A percentile compares a stretch with the other conserved stretches of the same genome.
These are phyloP conservation scores for Penaeus vannamei DNA, from an alignment of 1,140 invertebrate genomes.

Conservation along the genomic window DNA sequence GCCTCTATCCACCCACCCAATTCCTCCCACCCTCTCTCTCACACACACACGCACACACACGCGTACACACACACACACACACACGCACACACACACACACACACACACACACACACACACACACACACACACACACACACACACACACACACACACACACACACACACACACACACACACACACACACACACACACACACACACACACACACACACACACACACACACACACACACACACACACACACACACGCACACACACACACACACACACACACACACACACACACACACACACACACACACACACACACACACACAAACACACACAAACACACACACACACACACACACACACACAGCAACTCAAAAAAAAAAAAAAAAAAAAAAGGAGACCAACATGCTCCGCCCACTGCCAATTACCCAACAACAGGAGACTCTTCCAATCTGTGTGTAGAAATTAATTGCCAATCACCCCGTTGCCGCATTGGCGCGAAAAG, in stretches of 20 bases:
- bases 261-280: slow-evolving; percentile 11
- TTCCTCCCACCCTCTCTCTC: background rate
- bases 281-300: background rate
- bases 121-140: slow-evolving; percentile 11
- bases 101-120: slow-evolving; percentile 11
- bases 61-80: slow-evolving; percentile 2
- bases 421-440: too few species aligned
- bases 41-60: too few species aligned
- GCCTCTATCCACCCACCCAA: background rate
- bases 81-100: slow-evolving; percentile 9
- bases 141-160: slow-evolving; percentile 11
- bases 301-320: too few species aligned
- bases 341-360: too few species aligned
- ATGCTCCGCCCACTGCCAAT: too few species aligned
- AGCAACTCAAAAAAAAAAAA: too few species aligned
- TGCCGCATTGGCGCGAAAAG: background rate
- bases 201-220: slow-evolving; percentile 11
- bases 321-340: too few species aligned
- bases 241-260: slow-evolving; percentile 5
- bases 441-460: too few species aligned
- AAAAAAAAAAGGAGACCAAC: too few species aligned
- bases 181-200: slow-evolving; percentile 1
- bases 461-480: too few species aligned
- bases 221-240: slow-evolving; percentile 1
- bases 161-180: slow-evolving; percentile 11